Evolutionary conservation across 1,140 invertebrate genomes (phyloP).

Genomic region (Plutomurus gul): DNA sequence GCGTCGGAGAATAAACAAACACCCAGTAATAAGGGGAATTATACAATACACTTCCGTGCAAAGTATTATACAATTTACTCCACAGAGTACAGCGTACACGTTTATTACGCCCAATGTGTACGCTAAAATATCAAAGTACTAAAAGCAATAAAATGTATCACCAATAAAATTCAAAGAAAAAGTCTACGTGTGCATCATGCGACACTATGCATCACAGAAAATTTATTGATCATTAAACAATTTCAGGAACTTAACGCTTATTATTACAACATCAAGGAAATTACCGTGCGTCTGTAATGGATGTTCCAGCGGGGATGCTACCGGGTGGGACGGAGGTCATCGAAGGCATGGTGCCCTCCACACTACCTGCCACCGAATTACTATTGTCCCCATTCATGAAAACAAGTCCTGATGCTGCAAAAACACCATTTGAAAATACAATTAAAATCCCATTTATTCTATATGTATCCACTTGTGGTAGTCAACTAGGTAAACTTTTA

Average conservation of each 20-base stretch:
- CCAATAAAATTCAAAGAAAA: background rate
- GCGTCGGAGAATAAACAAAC: too few species aligned
- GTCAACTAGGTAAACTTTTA: background rate
- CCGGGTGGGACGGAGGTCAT: slow-evolving; percentile 34
- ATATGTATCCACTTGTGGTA: background rate
- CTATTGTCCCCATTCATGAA: slow-evolving; percentile 78
- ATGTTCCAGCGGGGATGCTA: slow-evolving; percentile 3
- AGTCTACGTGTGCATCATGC: background rate
- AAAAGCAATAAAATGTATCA: too few species aligned
- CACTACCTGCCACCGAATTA: slow-evolving; percentile 46
- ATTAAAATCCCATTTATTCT: slow-evolving; percentile 9
- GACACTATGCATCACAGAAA: background rate
- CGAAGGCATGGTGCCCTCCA: slow-evolving; percentile 39
- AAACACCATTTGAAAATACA: background rate
- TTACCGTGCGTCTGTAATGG: slow-evolving; percentile 40
- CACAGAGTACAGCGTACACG: too few species aligned
- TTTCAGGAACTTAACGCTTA: background rate
- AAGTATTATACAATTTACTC: too few species aligned
- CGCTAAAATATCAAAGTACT: too few species aligned
- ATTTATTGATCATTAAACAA: background rate
- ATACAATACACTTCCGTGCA: too few species aligned
- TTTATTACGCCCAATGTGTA: too few species aligned
- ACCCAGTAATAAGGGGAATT: too few species aligned
- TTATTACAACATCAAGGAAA: background rate
- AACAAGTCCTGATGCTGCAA: slow-evolving; percentile 2